These are phyloP conservation scores for Callionymus lyra DNA, from an alignment of 2,113 vertebrate species.

Conservation along the genomic window DNA sequence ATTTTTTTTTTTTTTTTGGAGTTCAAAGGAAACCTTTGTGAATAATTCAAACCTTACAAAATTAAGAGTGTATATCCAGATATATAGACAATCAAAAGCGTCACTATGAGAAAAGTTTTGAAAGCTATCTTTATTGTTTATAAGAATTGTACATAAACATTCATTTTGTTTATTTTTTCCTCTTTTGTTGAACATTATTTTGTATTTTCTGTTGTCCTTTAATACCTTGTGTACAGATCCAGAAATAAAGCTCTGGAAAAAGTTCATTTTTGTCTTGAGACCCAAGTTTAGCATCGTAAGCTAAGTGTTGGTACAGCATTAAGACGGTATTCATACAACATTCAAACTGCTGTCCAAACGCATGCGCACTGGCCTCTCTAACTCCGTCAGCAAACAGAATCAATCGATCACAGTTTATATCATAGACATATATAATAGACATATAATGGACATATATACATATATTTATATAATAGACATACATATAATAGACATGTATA, in stretches of 20 bases:
- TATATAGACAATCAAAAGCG: slow-evolving; percentile 95
- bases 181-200: slow-evolving; percentile 94
- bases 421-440: too few relatives aligned
- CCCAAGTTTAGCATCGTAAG: background rate
- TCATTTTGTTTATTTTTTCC: slow-evolving; percentile 60
- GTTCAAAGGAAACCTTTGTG: slow-evolving; percentile 54
- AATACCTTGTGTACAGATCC: slow-evolving; percentile 99
- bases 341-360: too few relatives aligned
- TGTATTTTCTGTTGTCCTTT: slow-evolving; percentile 99
- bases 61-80: slow-evolving; percentile 72
- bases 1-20: too few relatives aligned
- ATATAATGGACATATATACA: too few relatives aligned
- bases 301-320: too few relatives aligned
- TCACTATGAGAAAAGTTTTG: slow-evolving; percentile 84
- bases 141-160: slow-evolving; percentile 99
- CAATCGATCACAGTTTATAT: too few relatives aligned
- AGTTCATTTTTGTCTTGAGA: slow-evolving; percentile 2
- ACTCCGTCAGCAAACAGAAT: too few relatives aligned
- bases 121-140: slow-evolving; percentile 92
- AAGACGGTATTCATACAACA: too few relatives aligned
- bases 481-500: too few relatives aligned
- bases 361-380: too few relatives aligned
- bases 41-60: slow-evolving; percentile 58
- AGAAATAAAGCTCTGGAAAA: slow-evolving; percentile 99
- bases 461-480: too few relatives aligned